Base-by-base conservation (phyloP, 2,888 invertebrate species). In the Ectemnius continuus region DNA sequence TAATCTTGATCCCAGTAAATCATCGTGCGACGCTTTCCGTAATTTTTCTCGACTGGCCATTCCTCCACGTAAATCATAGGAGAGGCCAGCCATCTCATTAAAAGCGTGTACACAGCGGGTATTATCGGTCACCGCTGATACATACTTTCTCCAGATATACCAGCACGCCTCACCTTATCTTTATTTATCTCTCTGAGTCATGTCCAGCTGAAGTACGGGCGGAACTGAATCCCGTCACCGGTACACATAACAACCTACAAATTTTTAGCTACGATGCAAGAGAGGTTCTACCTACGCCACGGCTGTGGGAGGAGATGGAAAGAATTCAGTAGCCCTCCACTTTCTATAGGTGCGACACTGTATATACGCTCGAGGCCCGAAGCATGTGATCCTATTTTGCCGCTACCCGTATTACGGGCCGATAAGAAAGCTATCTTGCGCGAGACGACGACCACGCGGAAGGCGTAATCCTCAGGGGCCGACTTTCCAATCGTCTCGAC, bases 1-100 rank as follows among this genome's bases (percentile, higher is more conserved):
- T 80, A 74, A 80, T 80, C 80, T 79, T 64, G 65, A 83, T 67
- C 67, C 65, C 63, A 61, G 71, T 83, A 77, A 75, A 75, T 81
- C 78, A 83, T 81, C 78, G 66, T 57, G 68, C 66, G 62, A 23
- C 56, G 61, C 13, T n/a, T 62, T 65, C 61, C 36, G 57, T 23
- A 61, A 73, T 65, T 67, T 48, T 18, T 11, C 58, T n/a, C 23
- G 45, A 47, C 47, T 60, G 47, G 20, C 46, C 56, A 58, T 73
- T 48, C 73, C 45, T 36, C 8, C 36, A 11, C 52, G 61, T 73
- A 76, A 82, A 80, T 80, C 71, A 76, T 61, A 69, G 48, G 70
- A 74, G 70, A 80, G 61, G 68, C 57, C 63, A 8, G 52, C 61
- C 66, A 70, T 57, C 73, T 78, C 78, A 78, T 83, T 81, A 83